Evolutionary conservation across 2,797 vertebrate species (phyloP), one percentile per base, ranked within the genome.

Genomic region (Allobates femoralis): DNA sequence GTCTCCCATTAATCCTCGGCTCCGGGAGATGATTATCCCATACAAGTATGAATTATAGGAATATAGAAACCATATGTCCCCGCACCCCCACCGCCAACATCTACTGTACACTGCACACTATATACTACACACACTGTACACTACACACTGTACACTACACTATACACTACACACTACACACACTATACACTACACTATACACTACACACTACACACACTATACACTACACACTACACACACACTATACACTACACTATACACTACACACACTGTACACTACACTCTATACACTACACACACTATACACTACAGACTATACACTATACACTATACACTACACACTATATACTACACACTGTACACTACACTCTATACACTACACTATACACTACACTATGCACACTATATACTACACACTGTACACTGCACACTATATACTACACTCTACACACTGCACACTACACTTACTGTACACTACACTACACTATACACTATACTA

Each of bases 11-110:
- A 87, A 87, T 86, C 73, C 34, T 58, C 85, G 69, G 37, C 74
- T 67, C 81, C 69, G 60, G 85, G 83, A 80, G 83, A 83, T 62
- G 85, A 67, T 58, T 78, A 87, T 78, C 28, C 80, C 85, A 67
- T 56, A 86, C 60, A 79, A 83, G 84, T 87, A 74, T 84, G 76
- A 87, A 80, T 87, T 84, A 84, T 80, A 37, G 81, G 64, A 64
- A 87, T 79, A 87, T 87, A 75, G 81, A 80, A 87, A 87, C 81
- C 86, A 87, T 84, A 74, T 87, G 86, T 41, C 18, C 19, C 53
- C 50, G 26, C 58, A 26, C 41, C 71, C 58, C 77, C 86, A 71
- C 37, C 41, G 80, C 74, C 14, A 2, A 34, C 8, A 60, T 11
- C 82, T 74, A 26, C 66, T 51, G 55, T 58, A 60, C 74, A 78